Percentiles rank a stretch among this genome's conserved stretches.
These are phyloP conservation scores for Parthenolecanium corni DNA, from an alignment of 2,888 invertebrate genomes.

Conservation along the genomic window DNA sequence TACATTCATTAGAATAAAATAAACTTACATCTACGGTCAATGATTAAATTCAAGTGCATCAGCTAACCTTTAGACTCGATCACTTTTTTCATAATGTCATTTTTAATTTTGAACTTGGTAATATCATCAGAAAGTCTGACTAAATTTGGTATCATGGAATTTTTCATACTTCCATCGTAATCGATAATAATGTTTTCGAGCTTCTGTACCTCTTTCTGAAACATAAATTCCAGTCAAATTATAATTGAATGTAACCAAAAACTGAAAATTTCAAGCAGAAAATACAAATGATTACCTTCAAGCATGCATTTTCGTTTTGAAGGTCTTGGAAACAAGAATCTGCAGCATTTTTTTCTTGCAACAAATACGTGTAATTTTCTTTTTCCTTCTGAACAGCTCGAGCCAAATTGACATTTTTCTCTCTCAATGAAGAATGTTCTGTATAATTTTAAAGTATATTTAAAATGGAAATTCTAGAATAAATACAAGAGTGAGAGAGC, in stretches of 20 bases:
- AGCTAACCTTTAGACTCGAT: neutral
- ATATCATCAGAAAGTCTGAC: conserved; percentile 13
- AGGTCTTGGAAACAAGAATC: neutral
- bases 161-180: neutral
- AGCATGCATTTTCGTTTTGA: neutral
- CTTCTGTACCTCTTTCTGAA: neutral
- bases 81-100: neutral
- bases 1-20: neutral
- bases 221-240: neutral
- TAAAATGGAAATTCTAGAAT: too few species aligned
- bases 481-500: too few species aligned
- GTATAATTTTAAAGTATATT: too few species aligned
- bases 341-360: neutral
- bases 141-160: conserved; percentile 12
- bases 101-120: neutral
- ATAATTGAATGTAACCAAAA: neutral
- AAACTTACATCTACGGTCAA: neutral
- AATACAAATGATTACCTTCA: neutral
- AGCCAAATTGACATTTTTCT: neutral
- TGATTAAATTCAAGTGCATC: too few species aligned
- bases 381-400: conserved; percentile 8
- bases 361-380: neutral
- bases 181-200: neutral
- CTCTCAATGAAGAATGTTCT: too few species aligned
- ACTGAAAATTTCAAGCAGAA: too few species aligned